These are phyloP conservation scores for Tetrax tetrax DNA, from an alignment of 2,113 vertebrate genomes.

Conservation along the genomic window DNA sequence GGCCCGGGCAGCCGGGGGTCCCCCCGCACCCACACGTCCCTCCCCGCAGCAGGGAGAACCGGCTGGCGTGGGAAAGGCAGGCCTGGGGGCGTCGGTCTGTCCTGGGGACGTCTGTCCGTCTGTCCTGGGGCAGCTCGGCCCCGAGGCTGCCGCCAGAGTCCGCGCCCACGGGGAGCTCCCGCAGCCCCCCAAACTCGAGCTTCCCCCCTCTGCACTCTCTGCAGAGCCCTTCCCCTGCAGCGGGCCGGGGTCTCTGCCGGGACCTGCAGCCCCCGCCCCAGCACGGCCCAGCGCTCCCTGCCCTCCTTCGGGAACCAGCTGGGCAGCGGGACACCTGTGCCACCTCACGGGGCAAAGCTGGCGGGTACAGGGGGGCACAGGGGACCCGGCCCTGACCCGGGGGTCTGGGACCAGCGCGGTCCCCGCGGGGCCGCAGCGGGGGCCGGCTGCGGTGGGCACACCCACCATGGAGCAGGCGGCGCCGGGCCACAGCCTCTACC, in stretches of 20 bases:
- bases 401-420: rapidly evolving
- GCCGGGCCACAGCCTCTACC: neutral
- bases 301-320: neutral
- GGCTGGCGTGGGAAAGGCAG: neutral
- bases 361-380: too few species aligned
- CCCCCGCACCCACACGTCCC: neutral
- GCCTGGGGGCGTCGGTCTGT: neutral
- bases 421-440: rapidly evolving
- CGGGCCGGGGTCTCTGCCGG: neutral
- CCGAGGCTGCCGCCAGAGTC: neutral
- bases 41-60: neutral
- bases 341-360: neutral
- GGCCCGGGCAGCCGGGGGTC: neutral
- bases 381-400: too few species aligned
- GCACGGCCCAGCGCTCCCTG: neutral
- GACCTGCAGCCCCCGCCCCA: neutral
- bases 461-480: rapidly evolving
- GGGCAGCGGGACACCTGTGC: neutral
- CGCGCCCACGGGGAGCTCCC: neutral
- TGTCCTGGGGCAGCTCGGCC: neutral
- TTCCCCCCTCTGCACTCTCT: neutral
- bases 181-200: neutral
- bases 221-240: neutral
- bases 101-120: neutral
- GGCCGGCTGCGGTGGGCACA: neutral